Evolutionary conservation across 1,140 invertebrate genomes (phyloP), one percentile per base, ranked within the genome.

Genomic region (Diachasma alloeum): DNA sequence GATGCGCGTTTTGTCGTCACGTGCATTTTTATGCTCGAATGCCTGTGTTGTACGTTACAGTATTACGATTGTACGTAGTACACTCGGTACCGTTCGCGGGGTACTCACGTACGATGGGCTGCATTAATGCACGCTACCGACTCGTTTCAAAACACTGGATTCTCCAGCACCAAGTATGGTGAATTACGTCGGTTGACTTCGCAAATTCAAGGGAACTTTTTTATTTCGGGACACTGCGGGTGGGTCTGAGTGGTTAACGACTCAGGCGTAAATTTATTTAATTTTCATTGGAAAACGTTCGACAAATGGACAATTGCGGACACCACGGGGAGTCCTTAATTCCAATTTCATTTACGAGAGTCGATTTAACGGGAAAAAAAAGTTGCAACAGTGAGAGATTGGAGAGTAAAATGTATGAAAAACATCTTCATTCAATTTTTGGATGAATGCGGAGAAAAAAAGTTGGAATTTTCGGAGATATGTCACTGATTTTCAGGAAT

Each of bases 81-180:
- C 83, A 78, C 81, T 84, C 63, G 75, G 78, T 86, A 85, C 84
- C 84, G 84, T 85, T 85, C 79, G 1, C 11, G 59, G 24, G 19
- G 59, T 81, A 75, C 72, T 76, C 76, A 63, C 59, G 59, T 63
- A 26, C 59, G 19, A 63, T 31, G 24, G 31, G 22, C 5, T 63
- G 59, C 59, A 63, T 63, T 63, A 63, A 63, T 63, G 24, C 59
- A 63, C 59, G 19, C 24, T 31, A 63, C 59, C 77, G 78, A 78
- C 77, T 78, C 70, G 77, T 81, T 82, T 83, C 81, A 63, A 59
- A 63, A 63, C 59, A 63, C 59, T 63, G 59, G 59, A 63, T 63
- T 53, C 59, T 26, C 24, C 59, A 26, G 19, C 22, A 31, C 59
- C 59, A 63, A 63, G 19, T 63, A 63, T 63, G 59, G 59, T 8